These are phyloP conservation scores for Conus ventricosus DNA, from an alignment of 1,140 invertebrate species.

Conservation along the genomic window DNA sequence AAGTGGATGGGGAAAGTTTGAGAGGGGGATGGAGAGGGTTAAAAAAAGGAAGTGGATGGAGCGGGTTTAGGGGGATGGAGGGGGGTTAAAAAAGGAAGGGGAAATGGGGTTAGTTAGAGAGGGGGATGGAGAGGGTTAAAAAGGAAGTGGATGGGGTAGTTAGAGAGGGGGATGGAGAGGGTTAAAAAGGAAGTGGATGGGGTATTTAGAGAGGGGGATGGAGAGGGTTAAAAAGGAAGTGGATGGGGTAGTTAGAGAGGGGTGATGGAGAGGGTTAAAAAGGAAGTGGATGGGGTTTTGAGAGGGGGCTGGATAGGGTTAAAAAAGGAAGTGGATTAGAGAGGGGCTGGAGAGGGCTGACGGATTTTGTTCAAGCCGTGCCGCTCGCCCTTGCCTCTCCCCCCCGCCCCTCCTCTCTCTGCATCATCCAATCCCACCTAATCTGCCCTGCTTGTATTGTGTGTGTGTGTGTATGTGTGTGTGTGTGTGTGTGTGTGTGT, in stretches of 20 bases:
- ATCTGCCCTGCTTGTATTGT: background rate
- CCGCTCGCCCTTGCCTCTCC: too few species aligned
- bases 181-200: background rate
- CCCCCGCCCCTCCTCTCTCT: too few species aligned
- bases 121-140: background rate
- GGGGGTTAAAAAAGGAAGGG: background rate
- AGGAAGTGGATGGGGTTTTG: background rate
- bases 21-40: background rate
- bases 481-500: background rate
- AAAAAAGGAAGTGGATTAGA: background rate
- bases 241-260: too few species aligned
- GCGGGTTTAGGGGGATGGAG: background rate
- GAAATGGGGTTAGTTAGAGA: background rate
- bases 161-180: background rate
- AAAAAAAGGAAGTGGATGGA: background rate
- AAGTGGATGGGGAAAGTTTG: background rate
- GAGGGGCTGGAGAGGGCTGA: too few species aligned
- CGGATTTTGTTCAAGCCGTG: too few species aligned
- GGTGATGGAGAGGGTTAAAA: background rate
- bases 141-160: background rate
- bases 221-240: background rate
- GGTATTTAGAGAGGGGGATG: background rate
- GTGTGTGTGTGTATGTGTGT: too few species aligned
- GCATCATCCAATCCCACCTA: too few species aligned
- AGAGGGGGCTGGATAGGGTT: background rate